Evolutionary conservation across 2,797 vertebrate genomes (phyloP).

Genomic region (Chrosomus eos): DNA sequence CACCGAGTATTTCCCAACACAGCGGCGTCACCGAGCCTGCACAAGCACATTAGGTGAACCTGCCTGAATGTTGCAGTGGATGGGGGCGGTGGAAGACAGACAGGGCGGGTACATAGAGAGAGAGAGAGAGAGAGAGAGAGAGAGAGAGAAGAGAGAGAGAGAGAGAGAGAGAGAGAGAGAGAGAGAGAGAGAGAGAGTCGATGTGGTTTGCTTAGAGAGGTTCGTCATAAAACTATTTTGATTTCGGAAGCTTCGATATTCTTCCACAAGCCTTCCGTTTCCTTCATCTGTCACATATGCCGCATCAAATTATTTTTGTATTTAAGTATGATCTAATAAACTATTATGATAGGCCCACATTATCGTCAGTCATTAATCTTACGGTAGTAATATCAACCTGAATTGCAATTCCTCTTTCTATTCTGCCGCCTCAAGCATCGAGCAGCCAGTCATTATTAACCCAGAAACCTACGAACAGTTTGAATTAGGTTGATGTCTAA

Average conservation of each 20-base stretch:
- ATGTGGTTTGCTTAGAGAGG: constrained; percentile 60
- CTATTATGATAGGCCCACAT: not conserved
- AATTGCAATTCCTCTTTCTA: not conserved
- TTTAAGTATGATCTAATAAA: not conserved
- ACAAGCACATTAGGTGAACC: constrained; percentile 53
- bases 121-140: constrained; percentile 56
- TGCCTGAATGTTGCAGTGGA: constrained; percentile 39
- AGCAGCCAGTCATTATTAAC: not conserved
- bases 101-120: constrained; percentile 45
- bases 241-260: not conserved
- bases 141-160: constrained; percentile 23
- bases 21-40: constrained; percentile 54
- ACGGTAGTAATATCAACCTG: not conserved
- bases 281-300: not conserved
- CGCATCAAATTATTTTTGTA: not conserved
- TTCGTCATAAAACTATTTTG: constrained; percentile 57
- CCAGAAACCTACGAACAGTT: not conserved
- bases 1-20: constrained; percentile 59
- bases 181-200: constrained; percentile 43
- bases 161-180: constrained; percentile 56
- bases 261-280: not conserved
- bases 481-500: not conserved
- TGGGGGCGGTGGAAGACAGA: constrained; percentile 43
- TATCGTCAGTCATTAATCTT: not conserved
- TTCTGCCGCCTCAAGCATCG: not conserved